Conservation (phyloP, 2,888 invertebrate genomes). For the Tolmerus cingulatus region DNA sequence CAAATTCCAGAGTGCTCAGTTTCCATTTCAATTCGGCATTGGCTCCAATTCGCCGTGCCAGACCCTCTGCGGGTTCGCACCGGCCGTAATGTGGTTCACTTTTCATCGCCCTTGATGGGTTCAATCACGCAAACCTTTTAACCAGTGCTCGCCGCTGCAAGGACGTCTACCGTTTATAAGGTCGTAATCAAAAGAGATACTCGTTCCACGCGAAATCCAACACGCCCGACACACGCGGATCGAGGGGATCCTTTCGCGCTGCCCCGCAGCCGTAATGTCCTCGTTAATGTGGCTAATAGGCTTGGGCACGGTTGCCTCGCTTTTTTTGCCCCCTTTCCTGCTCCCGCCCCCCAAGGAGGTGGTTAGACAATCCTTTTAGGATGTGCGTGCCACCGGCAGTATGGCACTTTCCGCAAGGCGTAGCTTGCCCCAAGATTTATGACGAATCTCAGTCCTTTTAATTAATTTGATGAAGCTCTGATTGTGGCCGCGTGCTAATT, state of each 20-base stretch:
- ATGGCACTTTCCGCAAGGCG: constrained; percentile 26
- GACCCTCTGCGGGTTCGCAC: constrained; percentile 17
- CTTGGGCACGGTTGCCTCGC: constrained; percentile 33
- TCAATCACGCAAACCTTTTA: constrained; percentile 28
- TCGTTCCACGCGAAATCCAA: neutral
- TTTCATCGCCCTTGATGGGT: constrained; percentile 39
- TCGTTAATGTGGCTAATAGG: constrained; percentile 42
- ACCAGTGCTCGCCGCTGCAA: neutral
- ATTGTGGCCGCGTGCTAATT: constrained; percentile 48
- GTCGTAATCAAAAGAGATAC: constrained; percentile 34
- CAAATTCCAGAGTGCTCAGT: neutral
- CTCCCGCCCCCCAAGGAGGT: neutral
- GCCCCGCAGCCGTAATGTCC: constrained; percentile 14
- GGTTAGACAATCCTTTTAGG: constrained; percentile 35
- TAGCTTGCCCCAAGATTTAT: constrained; percentile 40
- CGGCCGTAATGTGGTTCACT: constrained; percentile 34
- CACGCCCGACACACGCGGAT: constrained; percentile 4
- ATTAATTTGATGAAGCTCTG: constrained; percentile 48
- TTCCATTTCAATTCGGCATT: constrained; percentile 30
- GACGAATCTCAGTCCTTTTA: constrained; percentile 44
- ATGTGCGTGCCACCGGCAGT: constrained; percentile 30
- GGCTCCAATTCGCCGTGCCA: constrained; percentile 32
- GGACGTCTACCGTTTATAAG: constrained; percentile 31
- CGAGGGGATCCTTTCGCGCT: neutral
- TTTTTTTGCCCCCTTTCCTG: neutral